phyloP scores from a whole-genome alignment of 2,797 vertebrate genomes.

The Phrynocephalus guinanensis region DNA sequence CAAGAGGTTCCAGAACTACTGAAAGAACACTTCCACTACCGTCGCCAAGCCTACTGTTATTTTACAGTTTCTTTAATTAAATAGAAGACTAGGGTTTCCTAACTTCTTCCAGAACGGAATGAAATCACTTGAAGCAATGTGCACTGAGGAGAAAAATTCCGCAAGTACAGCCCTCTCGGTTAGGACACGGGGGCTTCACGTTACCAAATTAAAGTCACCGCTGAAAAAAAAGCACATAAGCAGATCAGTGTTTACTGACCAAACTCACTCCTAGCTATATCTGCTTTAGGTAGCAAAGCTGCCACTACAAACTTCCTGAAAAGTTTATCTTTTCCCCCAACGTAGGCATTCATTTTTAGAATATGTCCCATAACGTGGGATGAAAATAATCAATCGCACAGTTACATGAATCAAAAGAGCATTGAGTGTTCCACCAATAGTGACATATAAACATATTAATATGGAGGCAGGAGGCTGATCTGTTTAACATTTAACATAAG shows the following conservation, averaged over 20 bases:
- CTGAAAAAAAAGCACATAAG: background rate
- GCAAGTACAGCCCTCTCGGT: background rate
- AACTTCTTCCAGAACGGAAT: background rate
- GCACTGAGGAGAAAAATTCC: background rate
- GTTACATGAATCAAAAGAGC: too few species aligned
- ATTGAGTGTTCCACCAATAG: too few species aligned
- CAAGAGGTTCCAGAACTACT: background rate
- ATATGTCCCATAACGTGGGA: too few species aligned
- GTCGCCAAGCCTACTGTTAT: background rate
- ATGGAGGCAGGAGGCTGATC: background rate
- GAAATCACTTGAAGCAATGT: background rate
- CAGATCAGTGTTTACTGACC: too few species aligned
- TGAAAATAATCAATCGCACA: too few species aligned
- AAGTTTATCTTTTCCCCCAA: background rate
- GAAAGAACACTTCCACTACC: background rate
- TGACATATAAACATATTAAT: too few species aligned
- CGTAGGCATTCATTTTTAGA: too few species aligned
- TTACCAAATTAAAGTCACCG: background rate
- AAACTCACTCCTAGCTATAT: background rate
- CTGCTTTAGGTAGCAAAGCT: background rate
- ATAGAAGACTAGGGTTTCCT: slow-evolving; percentile 3
- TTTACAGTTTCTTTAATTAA: slow-evolving; percentile 2
- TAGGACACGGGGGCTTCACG: background rate
- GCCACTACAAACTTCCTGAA: background rate
- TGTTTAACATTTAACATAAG: too few species aligned